Conservation (phyloP, 2,797 vertebrate genomes). For the Pseudomugil tenellus region DNA sequence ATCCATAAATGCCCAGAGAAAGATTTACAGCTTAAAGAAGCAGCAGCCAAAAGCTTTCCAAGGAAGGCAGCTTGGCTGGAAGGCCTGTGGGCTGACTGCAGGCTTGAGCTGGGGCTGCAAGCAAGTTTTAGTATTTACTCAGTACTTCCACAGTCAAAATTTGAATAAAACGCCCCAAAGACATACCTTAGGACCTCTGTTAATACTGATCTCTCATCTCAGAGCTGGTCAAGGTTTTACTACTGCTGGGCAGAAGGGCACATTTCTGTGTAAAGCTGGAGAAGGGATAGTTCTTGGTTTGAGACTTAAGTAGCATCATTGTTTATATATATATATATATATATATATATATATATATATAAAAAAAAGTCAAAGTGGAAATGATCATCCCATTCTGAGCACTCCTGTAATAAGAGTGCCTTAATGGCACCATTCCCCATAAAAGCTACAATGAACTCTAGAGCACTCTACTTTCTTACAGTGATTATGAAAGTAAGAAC, state of each 20-base stretch:
- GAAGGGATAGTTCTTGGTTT: constrained; percentile 26
- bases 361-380: constrained; percentile 34
- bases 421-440: constrained; percentile 37
- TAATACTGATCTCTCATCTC: constrained; percentile 4
- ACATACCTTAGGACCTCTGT: background rate
- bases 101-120: constrained; percentile 38
- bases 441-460: constrained; percentile 41
- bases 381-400: constrained; percentile 23
- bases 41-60: constrained; percentile 79
- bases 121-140: background rate
- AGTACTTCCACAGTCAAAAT: background rate
- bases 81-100: constrained; percentile 64
- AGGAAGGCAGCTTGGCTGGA: constrained; percentile 75
- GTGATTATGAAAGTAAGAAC: background rate
- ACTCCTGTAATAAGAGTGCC: constrained; percentile 37
- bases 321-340: no score
- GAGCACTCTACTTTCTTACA: constrained; percentile 14
- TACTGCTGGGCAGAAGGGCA: constrained; percentile 11
- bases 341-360: no score
- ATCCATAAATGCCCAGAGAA: constrained; percentile 80
- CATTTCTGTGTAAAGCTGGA: constrained; percentile 12
- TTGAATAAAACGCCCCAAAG: background rate
- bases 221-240: constrained; percentile 1
- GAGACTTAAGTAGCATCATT: constrained; percentile 36
- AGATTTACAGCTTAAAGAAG: constrained; percentile 84